A percentile compares a stretch with the other conserved stretches of the same genome.
Evolutionary conservation across 37 sponge, comb jelly and placozoan species (phyloP).

Genomic region (Ianthella basta): DNA sequence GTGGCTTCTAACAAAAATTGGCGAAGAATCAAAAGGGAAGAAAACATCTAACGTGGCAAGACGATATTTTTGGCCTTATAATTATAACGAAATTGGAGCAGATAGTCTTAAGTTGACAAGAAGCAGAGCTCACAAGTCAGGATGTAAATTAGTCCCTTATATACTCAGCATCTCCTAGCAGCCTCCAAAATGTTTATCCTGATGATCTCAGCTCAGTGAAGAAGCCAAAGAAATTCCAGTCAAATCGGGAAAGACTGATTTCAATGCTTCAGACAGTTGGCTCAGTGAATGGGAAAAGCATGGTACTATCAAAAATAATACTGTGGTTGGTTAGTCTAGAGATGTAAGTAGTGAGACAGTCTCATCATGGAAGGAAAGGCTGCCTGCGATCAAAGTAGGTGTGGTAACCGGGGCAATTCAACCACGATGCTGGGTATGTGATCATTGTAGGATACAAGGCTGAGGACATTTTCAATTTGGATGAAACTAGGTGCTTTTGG

Average conservation of each 20-base stretch:
- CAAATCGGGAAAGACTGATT: constrained; percentile 40
- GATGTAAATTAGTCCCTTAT: background rate
- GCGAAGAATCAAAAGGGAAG: background rate
- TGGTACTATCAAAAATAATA: constrained; percentile 11
- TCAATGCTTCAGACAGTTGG: constrained; percentile 29
- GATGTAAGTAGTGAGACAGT: constrained; percentile 21
- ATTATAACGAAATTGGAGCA: background rate
- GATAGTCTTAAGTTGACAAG: background rate
- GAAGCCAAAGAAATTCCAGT: constrained; percentile 65
- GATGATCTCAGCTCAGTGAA: constrained; percentile 55
- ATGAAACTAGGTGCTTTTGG: constrained; percentile 48
- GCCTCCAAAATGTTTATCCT: constrained; percentile 40
- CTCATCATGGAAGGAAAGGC: background rate
- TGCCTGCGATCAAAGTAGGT: background rate
- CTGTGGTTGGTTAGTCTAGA: constrained; percentile 50
- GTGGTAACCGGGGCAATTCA: too few species aligned
- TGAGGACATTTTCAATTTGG: constrained; percentile 5
- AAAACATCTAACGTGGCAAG: background rate
- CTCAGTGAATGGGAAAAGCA: background rate
- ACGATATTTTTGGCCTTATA: background rate
- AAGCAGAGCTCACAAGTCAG: background rate
- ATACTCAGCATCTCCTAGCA: constrained; percentile 17
- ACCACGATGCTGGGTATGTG: too few species aligned
- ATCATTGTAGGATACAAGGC: background rate
- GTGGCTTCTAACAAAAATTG: background rate